Base-by-base conservation (phyloP, 2,797 vertebrate genomes). In the Cirrhinus mrigala region DNA sequence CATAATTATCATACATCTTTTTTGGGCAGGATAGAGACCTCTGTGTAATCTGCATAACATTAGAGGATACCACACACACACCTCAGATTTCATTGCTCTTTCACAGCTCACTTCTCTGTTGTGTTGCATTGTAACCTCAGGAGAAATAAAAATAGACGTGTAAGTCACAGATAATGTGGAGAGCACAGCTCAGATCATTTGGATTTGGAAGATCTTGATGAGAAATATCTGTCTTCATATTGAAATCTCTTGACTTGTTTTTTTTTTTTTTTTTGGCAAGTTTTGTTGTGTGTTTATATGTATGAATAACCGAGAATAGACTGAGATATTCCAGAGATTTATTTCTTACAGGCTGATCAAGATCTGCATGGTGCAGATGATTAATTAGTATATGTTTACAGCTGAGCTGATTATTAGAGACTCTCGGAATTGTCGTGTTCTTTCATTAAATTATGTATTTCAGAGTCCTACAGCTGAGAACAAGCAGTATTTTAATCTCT, bases 401-500 rank as follows among this genome's bases (percentile, higher is more conserved):
- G 62, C 27, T 64, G 16, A 29, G 15, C 14, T 87, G 74, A 69
- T 82, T 82, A 85, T 85, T 71, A 87, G 58, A 70, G 58, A 46
- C 16, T 58, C 33, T 79, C 75, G 0, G 44, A 84, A 44, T 73
- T 1, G 33, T 1, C n/a, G 44, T 79, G 66, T 29, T 79, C 20
- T 50, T 70, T 62, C 77, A 22, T 62, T 69, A 64, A 77, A 44
- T 37, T 58, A 62, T 29, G 84, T 86, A 44, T 79, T 78, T 40
- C 22, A 62, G 16, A n/a, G 56, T 54, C 15, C 62, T 37, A 29
- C 33, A 60, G 75, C 84, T 58, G 37, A 82, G 56, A 74, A 77
- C 73, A 78, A 56, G 78, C 54, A 27, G 27, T 15, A 64, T 77
- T 76, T 77, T 14, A 54, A 60, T 66, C 44, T 64, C 18, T 44